Base-by-base conservation (phyloP, 2,113 vertebrate genomes). In the Hiodon alosoides region DNA sequence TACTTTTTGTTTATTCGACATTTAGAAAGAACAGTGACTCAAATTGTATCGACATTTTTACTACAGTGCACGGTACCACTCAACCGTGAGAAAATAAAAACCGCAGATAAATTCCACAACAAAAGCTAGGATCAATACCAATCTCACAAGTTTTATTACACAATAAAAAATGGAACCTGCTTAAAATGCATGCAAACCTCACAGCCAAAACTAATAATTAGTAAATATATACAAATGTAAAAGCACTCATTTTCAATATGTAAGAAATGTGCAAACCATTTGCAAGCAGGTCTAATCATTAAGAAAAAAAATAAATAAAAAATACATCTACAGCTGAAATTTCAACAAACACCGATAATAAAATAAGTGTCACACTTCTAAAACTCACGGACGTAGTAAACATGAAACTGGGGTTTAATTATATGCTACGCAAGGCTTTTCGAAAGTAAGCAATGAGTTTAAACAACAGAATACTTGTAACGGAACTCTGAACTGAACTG, bases 81-180 rank as follows among this genome's bases (percentile, higher is more conserved):
- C 16, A 55, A n/a, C 4, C 14, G n/a, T 54, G 11, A 74, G 7
- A 67, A 55, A 55, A 69, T 60, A 67, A 31, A 31, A 69, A 52
- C 57, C 51, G 2, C 16, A 57, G 17, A 53, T 31, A 60, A 52
- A 10, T 11, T 51, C 14, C 62, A 69, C 50, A 52, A 57, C 46
- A 76, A 52, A 69, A 58, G 47, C 8, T 17, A 2, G 46, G 88
- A 92, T 92, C 91, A 91, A 90, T 91, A 92, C 83, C 81, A 85
- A 86, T 84, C 90, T 89, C 79, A 72, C 76, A 79, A 87, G 87
- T 84, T 92, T 93, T 91, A 93, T 84, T 75, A 87, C 79, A 87
- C 87, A 90, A 92, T 92, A 92, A 93, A 93, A 91, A 88, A 84
- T 88, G 83, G 83, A 91, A 87, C 83, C 87, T 85, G 81, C 87